Evolutionary conservation across 2,113 vertebrate genomes (phyloP).

Genomic region (Salvelinus alpinus): DNA sequence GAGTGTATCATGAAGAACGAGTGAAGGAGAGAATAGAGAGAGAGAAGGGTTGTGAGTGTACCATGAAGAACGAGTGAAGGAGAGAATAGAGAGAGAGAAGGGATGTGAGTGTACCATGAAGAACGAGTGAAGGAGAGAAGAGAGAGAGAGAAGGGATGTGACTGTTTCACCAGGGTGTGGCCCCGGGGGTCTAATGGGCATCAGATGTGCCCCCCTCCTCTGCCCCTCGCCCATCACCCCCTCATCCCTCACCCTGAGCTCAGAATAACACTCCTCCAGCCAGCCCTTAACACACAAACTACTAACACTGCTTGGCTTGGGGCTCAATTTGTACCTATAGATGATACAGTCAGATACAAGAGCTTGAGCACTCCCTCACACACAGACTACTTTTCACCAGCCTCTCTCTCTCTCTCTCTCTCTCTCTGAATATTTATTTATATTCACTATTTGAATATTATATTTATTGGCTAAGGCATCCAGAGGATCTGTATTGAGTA

Average conservation of each 20-base stretch:
- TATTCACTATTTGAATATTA: too few relatives aligned
- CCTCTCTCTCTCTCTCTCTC: neutral
- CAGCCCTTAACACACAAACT: neutral
- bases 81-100: too few relatives aligned
- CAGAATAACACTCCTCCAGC: slow-evolving; percentile 25
- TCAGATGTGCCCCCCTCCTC: slow-evolving; percentile 52
- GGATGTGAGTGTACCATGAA: too few relatives aligned
- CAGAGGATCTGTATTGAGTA: too few relatives aligned
- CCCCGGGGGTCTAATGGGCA: slow-evolving; percentile 54
- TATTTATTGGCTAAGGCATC: neutral
- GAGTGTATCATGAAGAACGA: too few relatives aligned
- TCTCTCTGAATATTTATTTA: too few relatives aligned
- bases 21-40: too few relatives aligned
- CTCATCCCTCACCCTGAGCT: slow-evolving; percentile 20
- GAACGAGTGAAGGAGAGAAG: too few relatives aligned
- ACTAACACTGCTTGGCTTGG: slow-evolving; percentile 31
- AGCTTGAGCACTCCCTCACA: neutral
- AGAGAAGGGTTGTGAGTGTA: neutral
- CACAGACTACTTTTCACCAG: neutral
- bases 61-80: too few relatives aligned
- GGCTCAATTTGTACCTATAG: slow-evolving; percentile 56
- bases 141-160: neutral
- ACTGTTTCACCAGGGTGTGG: neutral
- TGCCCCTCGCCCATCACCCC: slow-evolving; percentile 10
- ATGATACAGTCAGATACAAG: slow-evolving; percentile 36